Evolutionary conservation across 2,888 invertebrate species (phyloP).

Genomic region (Patella depressa): DNA sequence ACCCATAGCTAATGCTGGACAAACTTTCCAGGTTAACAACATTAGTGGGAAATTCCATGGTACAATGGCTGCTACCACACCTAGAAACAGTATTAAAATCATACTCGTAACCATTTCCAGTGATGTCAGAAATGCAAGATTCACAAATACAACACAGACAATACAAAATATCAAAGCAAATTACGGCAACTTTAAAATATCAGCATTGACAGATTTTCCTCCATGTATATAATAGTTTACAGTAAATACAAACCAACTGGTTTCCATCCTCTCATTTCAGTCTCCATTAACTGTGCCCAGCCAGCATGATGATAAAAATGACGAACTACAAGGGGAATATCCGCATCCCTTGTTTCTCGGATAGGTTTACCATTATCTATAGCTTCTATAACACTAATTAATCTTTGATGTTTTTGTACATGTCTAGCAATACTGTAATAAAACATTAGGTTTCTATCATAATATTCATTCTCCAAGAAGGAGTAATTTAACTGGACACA

Average conservation of each 20-base stretch:
- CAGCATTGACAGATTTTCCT: too few species aligned
- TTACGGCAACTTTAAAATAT: too few species aligned
- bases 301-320: slow-evolving; percentile 75
- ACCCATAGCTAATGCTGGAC: slow-evolving; percentile 74
- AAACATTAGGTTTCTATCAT: not conserved
- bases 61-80: slow-evolving; percentile 72
- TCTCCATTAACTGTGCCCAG: slow-evolving; percentile 71
- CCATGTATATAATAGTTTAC: too few species aligned
- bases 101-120: too few species aligned
- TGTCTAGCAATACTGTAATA: slow-evolving; percentile 72
- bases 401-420: slow-evolving; percentile 73
- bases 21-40: slow-evolving; percentile 73
- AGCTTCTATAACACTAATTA: slow-evolving; percentile 73
- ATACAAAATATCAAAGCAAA: too few species aligned
- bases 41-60: slow-evolving; percentile 73
- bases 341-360: slow-evolving; percentile 72
- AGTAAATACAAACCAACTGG: slow-evolving; percentile 67
- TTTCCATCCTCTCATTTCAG: slow-evolving; percentile 71
- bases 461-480: not conserved
- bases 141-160: too few species aligned
- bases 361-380: slow-evolving; percentile 72
- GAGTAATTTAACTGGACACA: too few species aligned
- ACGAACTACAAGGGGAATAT: slow-evolving; percentile 72
- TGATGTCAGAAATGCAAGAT: too few species aligned
- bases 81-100: slow-evolving; percentile 48